Conservation (phyloP, 2,113 vertebrate species). For the Tapirus terrestris region DNA sequence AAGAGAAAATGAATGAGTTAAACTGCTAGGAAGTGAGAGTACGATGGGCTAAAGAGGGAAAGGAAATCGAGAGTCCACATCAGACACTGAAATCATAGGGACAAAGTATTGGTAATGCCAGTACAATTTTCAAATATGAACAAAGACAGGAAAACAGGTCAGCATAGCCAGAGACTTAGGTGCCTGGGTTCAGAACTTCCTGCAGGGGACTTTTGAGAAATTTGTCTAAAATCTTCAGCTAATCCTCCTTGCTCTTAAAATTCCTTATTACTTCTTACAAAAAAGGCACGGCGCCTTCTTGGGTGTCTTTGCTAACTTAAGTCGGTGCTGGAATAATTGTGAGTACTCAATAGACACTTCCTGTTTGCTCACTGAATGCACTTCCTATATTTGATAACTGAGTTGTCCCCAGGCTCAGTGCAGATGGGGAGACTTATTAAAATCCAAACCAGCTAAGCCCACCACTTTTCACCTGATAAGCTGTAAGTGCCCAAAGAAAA, state of each 20-base stretch:
- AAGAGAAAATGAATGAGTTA: not conserved
- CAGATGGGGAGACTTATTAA: not conserved
- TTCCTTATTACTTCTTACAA: not conserved
- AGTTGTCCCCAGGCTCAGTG: not conserved
- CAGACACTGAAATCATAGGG: not conserved
- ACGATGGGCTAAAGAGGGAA: not conserved
- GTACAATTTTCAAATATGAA: not conserved
- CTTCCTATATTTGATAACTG: not conserved
- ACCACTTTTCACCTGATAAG: not conserved
- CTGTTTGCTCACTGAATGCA: not conserved
- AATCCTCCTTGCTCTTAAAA: not conserved
- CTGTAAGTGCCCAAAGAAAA: not conserved
- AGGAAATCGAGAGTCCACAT: not conserved
- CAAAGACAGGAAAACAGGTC: not conserved
- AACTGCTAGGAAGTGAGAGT: not conserved
- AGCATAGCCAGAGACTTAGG: not conserved
- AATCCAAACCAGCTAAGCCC: not conserved
- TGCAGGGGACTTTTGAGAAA: not conserved
- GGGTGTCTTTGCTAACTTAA: not conserved
- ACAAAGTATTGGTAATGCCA: not conserved
- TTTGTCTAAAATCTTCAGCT: not conserved
- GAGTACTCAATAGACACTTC: not conserved
- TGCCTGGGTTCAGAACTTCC: not conserved
- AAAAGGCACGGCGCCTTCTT: not conserved
- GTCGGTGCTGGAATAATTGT: no score